Percentiles rank a stretch among this genome's conserved stretches.
These are phyloP conservation scores for Malurus leucopterus DNA, from an alignment of 2,797 vertebrate species.

Conservation along the genomic window DNA sequence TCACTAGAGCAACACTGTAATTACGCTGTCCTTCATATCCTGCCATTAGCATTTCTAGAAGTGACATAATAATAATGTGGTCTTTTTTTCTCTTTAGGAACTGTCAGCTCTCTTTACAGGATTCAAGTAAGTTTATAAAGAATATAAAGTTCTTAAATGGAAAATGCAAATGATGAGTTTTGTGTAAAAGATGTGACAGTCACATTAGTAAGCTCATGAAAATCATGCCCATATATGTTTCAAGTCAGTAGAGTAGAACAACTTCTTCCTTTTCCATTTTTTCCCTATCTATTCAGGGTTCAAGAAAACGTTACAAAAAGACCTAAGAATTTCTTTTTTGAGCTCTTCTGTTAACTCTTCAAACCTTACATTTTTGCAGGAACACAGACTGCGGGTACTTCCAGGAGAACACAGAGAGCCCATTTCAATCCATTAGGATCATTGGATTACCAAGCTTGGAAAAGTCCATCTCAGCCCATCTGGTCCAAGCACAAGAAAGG, in stretches of 20 bases:
- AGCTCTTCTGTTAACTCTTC: neutral
- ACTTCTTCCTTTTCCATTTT: neutral
- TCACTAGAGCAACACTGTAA: slow-evolving; percentile 40
- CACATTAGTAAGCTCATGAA: neutral
- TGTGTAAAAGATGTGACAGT: slow-evolving; percentile 7
- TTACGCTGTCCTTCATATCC: slow-evolving; percentile 50
- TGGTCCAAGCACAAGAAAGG: neutral
- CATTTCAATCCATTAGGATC: neutral
- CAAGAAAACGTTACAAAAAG: neutral
- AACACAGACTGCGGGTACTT: neutral
- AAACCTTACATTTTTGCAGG: neutral
- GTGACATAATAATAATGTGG: slow-evolving; percentile 44
- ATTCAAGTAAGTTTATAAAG: slow-evolving; percentile 44
- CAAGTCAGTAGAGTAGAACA: neutral
- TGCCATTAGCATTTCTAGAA: slow-evolving; percentile 60
- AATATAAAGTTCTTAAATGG: slow-evolving; percentile 45
- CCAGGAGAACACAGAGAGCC: neutral
- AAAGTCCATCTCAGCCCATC: neutral
- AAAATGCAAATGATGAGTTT: slow-evolving; percentile 45
- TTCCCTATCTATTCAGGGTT: neutral
- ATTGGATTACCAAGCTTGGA: neutral
- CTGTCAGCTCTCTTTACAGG: slow-evolving; percentile 39
- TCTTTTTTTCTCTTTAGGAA: slow-evolving; percentile 38
- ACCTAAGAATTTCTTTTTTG: neutral
- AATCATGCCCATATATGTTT: neutral